Conservation (phyloP, 2,888 invertebrate genomes). For the Drosophila nr. perissopoda region DNA sequence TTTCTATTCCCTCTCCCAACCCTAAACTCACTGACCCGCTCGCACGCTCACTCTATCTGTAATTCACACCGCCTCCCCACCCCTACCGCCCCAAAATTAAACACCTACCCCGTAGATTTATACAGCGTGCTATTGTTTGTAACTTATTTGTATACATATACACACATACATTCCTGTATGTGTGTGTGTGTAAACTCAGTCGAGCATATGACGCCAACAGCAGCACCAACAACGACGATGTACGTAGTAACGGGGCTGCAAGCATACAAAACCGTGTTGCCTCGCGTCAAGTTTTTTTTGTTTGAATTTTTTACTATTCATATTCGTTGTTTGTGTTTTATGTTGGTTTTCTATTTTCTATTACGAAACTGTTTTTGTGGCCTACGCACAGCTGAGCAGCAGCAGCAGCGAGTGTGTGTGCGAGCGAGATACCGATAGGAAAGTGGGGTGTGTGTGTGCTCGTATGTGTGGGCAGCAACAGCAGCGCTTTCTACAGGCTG, state of each 20-base stretch:
- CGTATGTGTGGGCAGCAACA: conserved; percentile 7
- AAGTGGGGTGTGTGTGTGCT: conserved; percentile 35
- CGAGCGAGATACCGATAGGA: conserved; percentile 26
- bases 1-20: background rate
- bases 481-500: conserved; percentile 49
- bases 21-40: background rate
- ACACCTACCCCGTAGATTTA: conserved; percentile 20
- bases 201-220: conserved; percentile 62
- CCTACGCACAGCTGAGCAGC: conserved; percentile 74
- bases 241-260: conserved; percentile 47
- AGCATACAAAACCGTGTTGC: conserved; percentile 46
- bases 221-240: conserved; percentile 20
- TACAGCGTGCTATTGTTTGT: conserved; percentile 54
- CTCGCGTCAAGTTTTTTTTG: conserved; percentile 42
- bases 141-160: conserved; percentile 46
- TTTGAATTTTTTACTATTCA: conserved; percentile 13
- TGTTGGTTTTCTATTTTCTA: conserved; percentile 60
- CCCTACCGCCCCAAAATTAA: background rate
- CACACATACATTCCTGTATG: background rate
- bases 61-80: background rate
- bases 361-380: conserved; percentile 66
- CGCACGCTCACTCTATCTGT: background rate
- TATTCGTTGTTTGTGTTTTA: conserved; percentile 28
- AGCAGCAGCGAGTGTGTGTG: conserved; percentile 31
- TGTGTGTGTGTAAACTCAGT: conserved; percentile 55